These are phyloP conservation scores for Lepeophtheirus nordmannii DNA, from an alignment of 2,888 invertebrate genomes.

Conservation along the genomic window DNA sequence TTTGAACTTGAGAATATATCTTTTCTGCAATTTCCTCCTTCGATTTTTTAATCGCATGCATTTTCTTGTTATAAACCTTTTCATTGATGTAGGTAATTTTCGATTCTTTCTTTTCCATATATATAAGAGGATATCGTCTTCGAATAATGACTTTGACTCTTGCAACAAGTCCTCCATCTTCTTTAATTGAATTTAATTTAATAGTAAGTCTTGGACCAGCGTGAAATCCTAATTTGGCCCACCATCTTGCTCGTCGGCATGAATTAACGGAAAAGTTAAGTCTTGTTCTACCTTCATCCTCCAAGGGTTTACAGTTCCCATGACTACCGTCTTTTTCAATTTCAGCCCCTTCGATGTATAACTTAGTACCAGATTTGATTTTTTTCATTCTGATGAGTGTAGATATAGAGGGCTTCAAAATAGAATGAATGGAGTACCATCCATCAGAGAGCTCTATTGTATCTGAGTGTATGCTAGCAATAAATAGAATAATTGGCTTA, in stretches of 20 bases:
- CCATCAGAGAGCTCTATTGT: not conserved
- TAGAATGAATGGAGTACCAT: not conserved
- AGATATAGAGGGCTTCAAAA: not conserved
- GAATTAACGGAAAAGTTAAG: not conserved
- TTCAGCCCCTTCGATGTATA: slow-evolving; percentile 2
- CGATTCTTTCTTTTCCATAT: not conserved
- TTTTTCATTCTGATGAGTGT: not conserved
- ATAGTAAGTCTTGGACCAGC: not conserved
- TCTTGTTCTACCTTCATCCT: not conserved
- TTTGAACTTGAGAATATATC: not conserved
- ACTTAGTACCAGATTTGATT: not conserved
- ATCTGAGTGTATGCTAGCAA: not conserved
- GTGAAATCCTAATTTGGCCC: not conserved
- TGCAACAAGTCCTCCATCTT: not conserved
- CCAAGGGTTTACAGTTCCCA: not conserved
- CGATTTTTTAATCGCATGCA: not conserved
- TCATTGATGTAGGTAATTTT: not conserved
- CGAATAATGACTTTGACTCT: not conserved
- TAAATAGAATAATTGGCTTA: not conserved
- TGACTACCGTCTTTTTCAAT: not conserved
- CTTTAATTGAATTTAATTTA: not conserved
- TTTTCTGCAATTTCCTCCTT: not conserved
- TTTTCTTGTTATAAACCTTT: not conserved
- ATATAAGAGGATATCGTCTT: not conserved
- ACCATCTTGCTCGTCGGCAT: slow-evolving; percentile 1